Evolutionary conservation across 2,888 invertebrate species (phyloP), one percentile per base, ranked within the genome.

Genomic region (Scelioninae gen. 1): DNA sequence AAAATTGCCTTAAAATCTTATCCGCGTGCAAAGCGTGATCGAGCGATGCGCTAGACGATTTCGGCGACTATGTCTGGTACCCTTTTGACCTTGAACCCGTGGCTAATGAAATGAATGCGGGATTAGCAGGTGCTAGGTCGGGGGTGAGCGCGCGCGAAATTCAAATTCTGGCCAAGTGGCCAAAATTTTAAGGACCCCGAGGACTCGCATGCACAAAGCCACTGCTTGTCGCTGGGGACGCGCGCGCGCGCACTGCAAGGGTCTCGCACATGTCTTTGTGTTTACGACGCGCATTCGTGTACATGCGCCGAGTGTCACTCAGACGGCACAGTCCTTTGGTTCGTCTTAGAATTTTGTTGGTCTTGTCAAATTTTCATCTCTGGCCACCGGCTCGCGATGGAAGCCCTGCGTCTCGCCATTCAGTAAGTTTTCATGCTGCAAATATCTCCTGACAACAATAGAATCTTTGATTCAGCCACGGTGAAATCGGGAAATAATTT

Each of bases 181-280:
- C n/a, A n/a, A n/a, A n/a, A 53, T 49, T 38, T 31, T 29, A 45
- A 29, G 62, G 40, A 62, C 45, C 45, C 29, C 11, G 11, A 9
- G 58, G 15, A n/a, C n/a, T 16, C 60, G 60, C 32, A 77, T 69
- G 62, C 75, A 68, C 74, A 62, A 68, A 75, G 55, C 32, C 56
- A 23, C 38, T 23, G 74, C 60, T 76, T 66, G 77, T 77, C 77
- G 62, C 38, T 58, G 71, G 65, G 63, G 40, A 63, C 75, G 75
- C 75, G 80, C 74, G 69, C 80, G 68, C 80, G 60, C 75, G 69
- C 69, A 69, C 31, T 40, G 62, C 51, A 47, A 53, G 58, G 29
- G 47, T 53, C 51, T 66, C 68, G 80, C 80, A 80, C 80, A 80
- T 80, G 80, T 68, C 80, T 74, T 80, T 80, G 80, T 80, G 80